Evolutionary conservation across 2,797 vertebrate genomes (phyloP), one percentile per base, ranked within the genome.

Genomic region (Tokudaia muenninki): DNA sequence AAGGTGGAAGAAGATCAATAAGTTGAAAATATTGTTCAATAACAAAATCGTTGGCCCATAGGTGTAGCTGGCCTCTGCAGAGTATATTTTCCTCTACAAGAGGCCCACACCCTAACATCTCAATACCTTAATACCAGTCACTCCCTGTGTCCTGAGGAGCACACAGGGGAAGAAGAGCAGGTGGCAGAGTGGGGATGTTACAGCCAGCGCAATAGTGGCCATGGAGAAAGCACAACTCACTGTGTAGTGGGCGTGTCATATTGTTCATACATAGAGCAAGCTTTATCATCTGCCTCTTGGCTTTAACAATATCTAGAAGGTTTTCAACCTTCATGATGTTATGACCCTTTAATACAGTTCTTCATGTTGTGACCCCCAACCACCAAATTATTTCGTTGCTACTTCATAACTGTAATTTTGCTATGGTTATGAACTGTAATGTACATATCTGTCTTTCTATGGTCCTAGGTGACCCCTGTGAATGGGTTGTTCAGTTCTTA

Each of bases 21-120:
- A 34, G 7, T 55, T 1, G 0, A 61, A 34, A 77, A 74, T 14
- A 50, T 52, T 44, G n/a, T 34, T 92, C 67, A 41, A 29, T n/a
- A 87, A 8, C 41, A 87, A 94, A 93, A 16, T 74, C 83, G 6
- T 37, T 93, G 70, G 65, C 12, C 80, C 50, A 61, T 74, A 61
- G 84, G 47, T 92, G 6, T 9, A 87, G 34, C 37, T n/a, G 12
- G 41, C 50, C 63, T 77, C 37, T 89, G 61, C 29, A n/a, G 44
- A 34, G 37, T 65, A 1, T 44, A 31, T n/a, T 91, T 90, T 94
- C 21, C 37, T 41, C 59, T 79, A 9, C 50, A 37, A 41, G 41
- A 24, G 19, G 77, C 55, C 55, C 29, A 12, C 0, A 47, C 10
- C 10, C 52, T 47, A 6, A 31, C 31, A 12, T 21, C 31, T 61